Percentiles rank a stretch among this genome's conserved stretches.
phyloP scores from a whole-genome alignment of 2,888 invertebrate genomes.

The Anoncus sp. region DNA sequence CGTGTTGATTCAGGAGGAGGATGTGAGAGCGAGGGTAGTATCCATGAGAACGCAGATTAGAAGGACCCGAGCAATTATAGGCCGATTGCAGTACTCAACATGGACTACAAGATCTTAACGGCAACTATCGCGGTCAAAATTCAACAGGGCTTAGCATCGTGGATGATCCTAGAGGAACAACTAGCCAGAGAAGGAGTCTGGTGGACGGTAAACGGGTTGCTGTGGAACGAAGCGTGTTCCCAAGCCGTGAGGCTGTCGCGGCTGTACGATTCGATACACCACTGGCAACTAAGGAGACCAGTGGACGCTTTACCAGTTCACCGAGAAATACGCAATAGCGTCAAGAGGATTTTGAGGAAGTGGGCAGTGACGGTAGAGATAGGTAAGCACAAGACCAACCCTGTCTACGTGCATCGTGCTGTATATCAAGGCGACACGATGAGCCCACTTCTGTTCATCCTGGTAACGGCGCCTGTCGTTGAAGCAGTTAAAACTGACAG shows the following conservation, averaged over 20 bases:
- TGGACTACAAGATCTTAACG: constrained; percentile 69
- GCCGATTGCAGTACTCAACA: constrained; percentile 69
- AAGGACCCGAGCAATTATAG: constrained; percentile 65
- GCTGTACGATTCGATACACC: constrained; percentile 47
- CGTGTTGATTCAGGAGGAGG: constrained; percentile 36
- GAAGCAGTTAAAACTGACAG: constrained; percentile 3
- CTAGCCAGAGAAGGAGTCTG: constrained; percentile 12
- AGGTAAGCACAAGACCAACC: constrained; percentile 19
- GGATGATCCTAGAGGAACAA: constrained; percentile 6
- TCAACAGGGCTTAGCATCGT: too few relatives aligned
- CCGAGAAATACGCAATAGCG: not conserved
- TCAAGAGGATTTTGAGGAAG: constrained; percentile 21
- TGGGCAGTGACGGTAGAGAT: constrained; percentile 28
- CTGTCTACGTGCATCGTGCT: constrained; percentile 27
- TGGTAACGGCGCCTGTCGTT: constrained; percentile 37
- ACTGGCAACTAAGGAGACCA: constrained; percentile 44
- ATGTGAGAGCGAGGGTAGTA: constrained; percentile 64
- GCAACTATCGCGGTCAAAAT: constrained; percentile 49
- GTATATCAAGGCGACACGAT: constrained; percentile 58
- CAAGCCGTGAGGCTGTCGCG: constrained; percentile 54
- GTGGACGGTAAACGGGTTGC: constrained; percentile 3
- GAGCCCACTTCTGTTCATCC: constrained; percentile 57
- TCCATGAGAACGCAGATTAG: constrained; percentile 67
- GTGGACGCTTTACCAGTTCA: constrained; percentile 29
- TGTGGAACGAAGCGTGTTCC: constrained; percentile 63